Conservation (phyloP, 2,113 vertebrate genomes). For the Elgaria multicarinata region DNA sequence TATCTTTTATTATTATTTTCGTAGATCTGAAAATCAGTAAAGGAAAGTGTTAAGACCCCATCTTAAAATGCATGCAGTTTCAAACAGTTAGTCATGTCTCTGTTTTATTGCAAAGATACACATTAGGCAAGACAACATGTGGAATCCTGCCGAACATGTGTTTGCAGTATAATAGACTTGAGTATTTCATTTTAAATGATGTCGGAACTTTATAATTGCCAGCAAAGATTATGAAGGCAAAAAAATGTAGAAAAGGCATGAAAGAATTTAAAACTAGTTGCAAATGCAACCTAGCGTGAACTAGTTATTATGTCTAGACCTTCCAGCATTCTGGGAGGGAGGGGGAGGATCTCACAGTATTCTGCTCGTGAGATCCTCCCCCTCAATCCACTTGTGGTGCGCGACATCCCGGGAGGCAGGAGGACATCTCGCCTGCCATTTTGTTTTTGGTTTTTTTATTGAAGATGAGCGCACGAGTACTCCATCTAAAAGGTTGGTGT, state of each 20-base stretch:
- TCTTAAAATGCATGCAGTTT: background rate
- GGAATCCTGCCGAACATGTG: background rate
- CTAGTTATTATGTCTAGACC: too few relatives aligned
- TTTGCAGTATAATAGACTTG: background rate
- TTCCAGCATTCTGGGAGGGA: too few relatives aligned
- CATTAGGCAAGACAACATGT: background rate
- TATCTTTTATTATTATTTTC: background rate
- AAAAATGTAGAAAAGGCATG: background rate
- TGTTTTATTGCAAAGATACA: background rate
- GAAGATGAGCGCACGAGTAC: too few relatives aligned
- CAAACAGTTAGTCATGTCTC: background rate
- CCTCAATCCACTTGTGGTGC: too few relatives aligned
- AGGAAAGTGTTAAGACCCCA: background rate
- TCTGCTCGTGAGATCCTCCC: too few relatives aligned
- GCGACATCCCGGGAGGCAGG: too few relatives aligned
- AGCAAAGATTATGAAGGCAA: conserved; percentile 10
- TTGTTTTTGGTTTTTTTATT: too few relatives aligned
- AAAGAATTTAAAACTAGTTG: background rate
- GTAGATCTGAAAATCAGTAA: background rate
- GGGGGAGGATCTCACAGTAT: too few relatives aligned
- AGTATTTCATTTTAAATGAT: background rate
- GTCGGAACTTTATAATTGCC: background rate
- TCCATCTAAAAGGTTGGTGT: too few relatives aligned
- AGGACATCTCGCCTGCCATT: too few relatives aligned
- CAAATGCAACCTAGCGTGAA: conserved; percentile 11